phyloP scores from a whole-genome alignment of 2,797 vertebrate species.

The Borostomias antarcticus region DNA sequence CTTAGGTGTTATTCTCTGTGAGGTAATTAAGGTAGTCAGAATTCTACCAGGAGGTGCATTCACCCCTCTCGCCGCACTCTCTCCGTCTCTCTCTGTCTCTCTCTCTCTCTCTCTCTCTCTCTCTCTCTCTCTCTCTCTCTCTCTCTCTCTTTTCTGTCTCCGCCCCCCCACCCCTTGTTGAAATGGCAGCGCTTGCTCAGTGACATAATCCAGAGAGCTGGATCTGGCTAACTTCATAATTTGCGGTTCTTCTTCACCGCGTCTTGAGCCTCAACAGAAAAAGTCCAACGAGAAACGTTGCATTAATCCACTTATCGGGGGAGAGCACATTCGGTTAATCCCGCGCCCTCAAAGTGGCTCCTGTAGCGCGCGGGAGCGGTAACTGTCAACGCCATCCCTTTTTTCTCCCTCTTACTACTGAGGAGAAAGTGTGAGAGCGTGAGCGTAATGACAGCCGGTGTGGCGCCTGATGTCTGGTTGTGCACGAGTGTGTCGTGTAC shows the following conservation, averaged over 20 bases:
- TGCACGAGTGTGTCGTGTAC: not conserved
- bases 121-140: slow-evolving; percentile 25
- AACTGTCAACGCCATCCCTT: slow-evolving; percentile 46
- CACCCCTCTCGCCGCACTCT: not conserved
- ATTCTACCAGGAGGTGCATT: slow-evolving; percentile 38
- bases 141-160: slow-evolving; percentile 14
- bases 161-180: slow-evolving; percentile 47
- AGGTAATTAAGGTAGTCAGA: slow-evolving; percentile 45
- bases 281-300: slow-evolving; percentile 74
- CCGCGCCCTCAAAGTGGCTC: slow-evolving; percentile 75
- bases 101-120: slow-evolving; percentile 34
- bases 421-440: slow-evolving; percentile 23
- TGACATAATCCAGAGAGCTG: slow-evolving; percentile 79
- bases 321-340: slow-evolving; percentile 83
- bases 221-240: slow-evolving; percentile 82
- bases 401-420: slow-evolving; percentile 28
- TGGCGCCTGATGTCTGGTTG: slow-evolving; percentile 39
- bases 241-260: slow-evolving; percentile 70
- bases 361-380: slow-evolving; percentile 71
- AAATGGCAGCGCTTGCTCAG: slow-evolving; percentile 65
- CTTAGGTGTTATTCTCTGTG: slow-evolving; percentile 22
- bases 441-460: slow-evolving; percentile 15
- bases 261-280: slow-evolving; percentile 78
- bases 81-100: not conserved
- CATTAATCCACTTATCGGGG: slow-evolving; percentile 84